Evolutionary conservation across 2,797 vertebrate genomes (phyloP).

Genomic region (Serranus cabrilla): DNA sequence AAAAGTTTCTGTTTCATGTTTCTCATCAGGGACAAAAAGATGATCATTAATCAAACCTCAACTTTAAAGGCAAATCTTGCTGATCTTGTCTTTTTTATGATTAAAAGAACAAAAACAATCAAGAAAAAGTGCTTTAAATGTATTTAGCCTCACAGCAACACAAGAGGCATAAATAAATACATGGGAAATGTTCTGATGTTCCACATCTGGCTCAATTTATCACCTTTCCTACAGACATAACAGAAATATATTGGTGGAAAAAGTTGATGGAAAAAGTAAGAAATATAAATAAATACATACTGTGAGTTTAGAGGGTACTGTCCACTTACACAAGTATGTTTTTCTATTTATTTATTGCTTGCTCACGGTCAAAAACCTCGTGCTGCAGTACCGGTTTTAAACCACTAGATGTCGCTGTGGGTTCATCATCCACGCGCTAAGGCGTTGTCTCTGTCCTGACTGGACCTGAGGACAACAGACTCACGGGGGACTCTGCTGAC

Average conservation of each 20-base stretch:
- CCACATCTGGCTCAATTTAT: not conserved
- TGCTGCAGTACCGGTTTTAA: fast-evolving
- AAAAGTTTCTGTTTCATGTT: not conserved
- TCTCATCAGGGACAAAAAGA: not conserved
- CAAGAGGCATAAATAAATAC: not conserved
- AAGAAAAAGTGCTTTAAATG: not conserved
- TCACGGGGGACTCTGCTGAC: not conserved
- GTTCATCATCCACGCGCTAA: not conserved
- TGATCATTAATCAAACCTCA: not conserved
- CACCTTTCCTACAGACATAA: too few species aligned
- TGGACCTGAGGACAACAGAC: not conserved
- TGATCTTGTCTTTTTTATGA: not conserved
- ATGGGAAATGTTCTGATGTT: not conserved
- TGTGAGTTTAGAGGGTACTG: too few species aligned
- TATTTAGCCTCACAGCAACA: not conserved
- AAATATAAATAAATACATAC: too few species aligned
- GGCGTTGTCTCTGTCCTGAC: conserved; percentile 36
- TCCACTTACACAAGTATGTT: too few species aligned
- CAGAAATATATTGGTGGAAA: too few species aligned
- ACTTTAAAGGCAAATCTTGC: not conserved
- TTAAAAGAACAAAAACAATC: not conserved
- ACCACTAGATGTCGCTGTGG: conserved; percentile 41
- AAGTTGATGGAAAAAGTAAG: too few species aligned
- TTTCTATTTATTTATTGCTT: too few species aligned
- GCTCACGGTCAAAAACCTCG: too few species aligned